Evolutionary conservation across 2,888 invertebrate species (phyloP), one percentile per base, ranked within the genome.

Genomic region (Pardosa pseudoannulata): DNA sequence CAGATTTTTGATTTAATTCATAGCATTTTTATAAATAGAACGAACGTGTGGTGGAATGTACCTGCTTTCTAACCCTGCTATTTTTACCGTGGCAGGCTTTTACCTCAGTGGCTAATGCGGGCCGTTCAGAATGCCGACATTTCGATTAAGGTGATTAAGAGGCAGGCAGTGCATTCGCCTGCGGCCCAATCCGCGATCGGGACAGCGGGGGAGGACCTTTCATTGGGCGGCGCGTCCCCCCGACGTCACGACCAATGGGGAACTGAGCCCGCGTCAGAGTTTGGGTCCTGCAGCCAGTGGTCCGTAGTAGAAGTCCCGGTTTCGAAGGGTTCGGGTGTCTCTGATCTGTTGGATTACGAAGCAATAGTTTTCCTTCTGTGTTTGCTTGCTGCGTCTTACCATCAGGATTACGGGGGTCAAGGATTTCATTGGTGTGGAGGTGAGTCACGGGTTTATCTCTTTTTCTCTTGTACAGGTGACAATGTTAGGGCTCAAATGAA

Each of bases 281-380:
- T 46, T 27, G 29, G 72, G 62, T 46, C 50, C 23, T 67, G 72
- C 76, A 78, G 65, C 65, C 83, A 83, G 65, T 83, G 76, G 83
- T 83, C 83, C 83, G 83, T 83, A 83, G 83, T 83, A 83, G 56
- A 83, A 73, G 83, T 73, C 39, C 71, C 36, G 78, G 72, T 76
- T 72, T 19, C 23, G 83, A 73, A 72, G 78, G 71, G 67, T 68
- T 73, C 83, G 73, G 83, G 83, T 72, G 83, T 83, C 72, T 67
- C 68, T 29, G 23, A 41, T 72, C 28, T 64, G 65, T 83, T 83
- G 83, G 83, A 83, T 83, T 78, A 83, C 56, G 56, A 56, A 56
- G 56, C 2, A 6, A 6, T 46, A 23, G 16, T 19, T 36, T 56
- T 56, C 23, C 56, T 56, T 3, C 16, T 56, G 19, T 56, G 56